Evolutionary conservation across 2,888 invertebrate genomes (phyloP).

Genomic region (Temnothorax ravouxi): DNA sequence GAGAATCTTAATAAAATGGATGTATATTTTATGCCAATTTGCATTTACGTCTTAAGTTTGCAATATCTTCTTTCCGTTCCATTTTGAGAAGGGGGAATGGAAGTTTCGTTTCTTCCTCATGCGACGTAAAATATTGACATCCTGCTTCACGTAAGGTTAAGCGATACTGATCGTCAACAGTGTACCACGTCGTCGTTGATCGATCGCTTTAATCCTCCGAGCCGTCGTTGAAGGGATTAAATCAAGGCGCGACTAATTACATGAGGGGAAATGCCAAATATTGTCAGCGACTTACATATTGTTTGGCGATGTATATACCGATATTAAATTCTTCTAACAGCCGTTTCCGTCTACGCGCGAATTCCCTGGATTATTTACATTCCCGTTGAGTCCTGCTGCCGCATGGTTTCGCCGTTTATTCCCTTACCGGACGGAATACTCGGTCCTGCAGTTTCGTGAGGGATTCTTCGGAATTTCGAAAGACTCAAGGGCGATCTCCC

Average conservation of each 20-base stretch:
- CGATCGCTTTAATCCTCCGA: conserved; percentile 42
- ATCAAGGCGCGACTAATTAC: conserved; percentile 50
- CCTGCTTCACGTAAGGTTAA: conserved; percentile 25
- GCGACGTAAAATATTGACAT: conserved; percentile 38
- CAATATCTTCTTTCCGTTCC: neutral
- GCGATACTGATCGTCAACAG: conserved; percentile 40
- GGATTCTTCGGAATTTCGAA: conserved; percentile 45
- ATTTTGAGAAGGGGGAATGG: neutral
- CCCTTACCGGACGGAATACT: conserved; percentile 43
- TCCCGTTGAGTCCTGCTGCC: conserved; percentile 38
- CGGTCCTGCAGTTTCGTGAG: conserved; percentile 9
- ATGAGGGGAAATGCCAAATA: conserved; percentile 53
- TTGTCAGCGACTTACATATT: conserved; percentile 48
- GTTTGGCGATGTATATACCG: conserved; percentile 57
- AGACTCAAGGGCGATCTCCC: conserved; percentile 13
- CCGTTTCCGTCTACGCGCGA: conserved; percentile 49
- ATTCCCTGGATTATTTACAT: conserved; percentile 65
- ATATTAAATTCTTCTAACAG: conserved; percentile 74
- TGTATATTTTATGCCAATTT: neutral
- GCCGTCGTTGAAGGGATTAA: conserved; percentile 32
- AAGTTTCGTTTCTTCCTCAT: neutral
- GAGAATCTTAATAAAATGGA: neutral
- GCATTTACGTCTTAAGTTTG: neutral
- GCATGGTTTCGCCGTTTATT: conserved; percentile 63
- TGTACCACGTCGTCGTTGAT: conserved; percentile 37